Percentiles rank a stretch among this genome's conserved stretches.
Conservation (phyloP, 2,797 vertebrate genomes). For the Schizothorax lantsangensis region DNA sequence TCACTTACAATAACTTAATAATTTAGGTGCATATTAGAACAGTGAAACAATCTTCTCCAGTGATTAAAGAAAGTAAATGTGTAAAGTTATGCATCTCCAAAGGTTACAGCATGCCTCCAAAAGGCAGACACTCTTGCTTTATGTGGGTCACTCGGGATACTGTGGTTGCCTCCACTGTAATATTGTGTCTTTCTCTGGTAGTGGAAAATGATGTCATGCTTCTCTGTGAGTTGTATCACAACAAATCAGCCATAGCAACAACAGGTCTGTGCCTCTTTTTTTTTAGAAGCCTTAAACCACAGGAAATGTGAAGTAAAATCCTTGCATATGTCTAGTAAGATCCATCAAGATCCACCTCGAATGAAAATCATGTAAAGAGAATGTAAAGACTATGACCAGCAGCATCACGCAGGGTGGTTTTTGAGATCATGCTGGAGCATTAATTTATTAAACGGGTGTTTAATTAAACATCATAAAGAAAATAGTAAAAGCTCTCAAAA, state of each 20-base stretch:
- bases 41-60: neutral
- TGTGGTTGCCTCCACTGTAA: constrained; percentile 52
- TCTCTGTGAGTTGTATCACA: constrained; percentile 41
- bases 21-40: neutral
- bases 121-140: constrained; percentile 41
- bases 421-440: neutral
- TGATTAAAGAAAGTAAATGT: neutral
- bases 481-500: neutral
- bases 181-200: constrained; percentile 33
- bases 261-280: constrained; percentile 13
- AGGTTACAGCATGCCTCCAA: constrained; percentile 20
- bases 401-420: neutral
- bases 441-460: constrained; percentile 22
- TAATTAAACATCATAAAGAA: neutral
- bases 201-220: constrained; percentile 59
- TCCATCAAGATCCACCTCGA: constrained; percentile 11
- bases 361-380: constrained; percentile 34
- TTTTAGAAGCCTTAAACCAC: neutral
- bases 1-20: neutral
- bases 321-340: constrained; percentile 22
- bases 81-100: constrained; percentile 15
- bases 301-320: constrained; percentile 22
- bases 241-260: constrained; percentile 50
- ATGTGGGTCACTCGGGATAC: constrained; percentile 54
- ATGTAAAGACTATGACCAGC: constrained; percentile 35